Percentiles rank a stretch among this genome's conserved stretches.
phyloP scores from a whole-genome alignment of 2,113 vertebrate species.

The Saguinus midas region DNA sequence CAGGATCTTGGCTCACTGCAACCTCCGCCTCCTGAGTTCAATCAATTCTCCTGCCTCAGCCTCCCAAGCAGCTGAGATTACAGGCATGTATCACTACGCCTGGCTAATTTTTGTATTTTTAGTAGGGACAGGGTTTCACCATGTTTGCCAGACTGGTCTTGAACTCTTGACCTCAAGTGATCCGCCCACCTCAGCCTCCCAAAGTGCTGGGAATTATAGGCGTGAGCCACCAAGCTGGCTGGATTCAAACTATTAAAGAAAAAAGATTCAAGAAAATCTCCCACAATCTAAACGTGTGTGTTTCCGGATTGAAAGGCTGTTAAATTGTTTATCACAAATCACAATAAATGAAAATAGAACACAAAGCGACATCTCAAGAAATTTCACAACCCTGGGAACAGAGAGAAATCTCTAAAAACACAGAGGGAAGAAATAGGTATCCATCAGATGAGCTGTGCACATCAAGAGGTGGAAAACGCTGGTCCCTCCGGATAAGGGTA shows the following conservation, averaged over 20 bases:
- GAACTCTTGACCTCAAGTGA: too few species aligned
- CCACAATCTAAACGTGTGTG: neutral
- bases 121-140: too few species aligned
- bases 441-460: neutral
- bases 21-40: too few species aligned
- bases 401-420: neutral
- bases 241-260: neutral
- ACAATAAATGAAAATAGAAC: neutral
- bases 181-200: too few species aligned
- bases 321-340: neutral
- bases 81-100: too few species aligned
- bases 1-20: too few species aligned
- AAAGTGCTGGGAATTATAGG: too few species aligned
- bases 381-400: neutral
- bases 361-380: neutral
- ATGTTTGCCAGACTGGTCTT: too few species aligned
- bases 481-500: neutral
- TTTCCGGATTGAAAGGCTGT: neutral
- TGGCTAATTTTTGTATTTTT: too few species aligned
- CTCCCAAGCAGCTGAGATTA: too few species aligned
- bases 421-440: neutral
- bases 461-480: rapidly evolving
- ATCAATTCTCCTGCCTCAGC: too few species aligned
- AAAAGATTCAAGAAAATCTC: neutral
- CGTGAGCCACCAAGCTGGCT: rapidly evolving